phyloP scores from a whole-genome alignment of 1,140 invertebrate genomes.

The Formica exsecta region DNA sequence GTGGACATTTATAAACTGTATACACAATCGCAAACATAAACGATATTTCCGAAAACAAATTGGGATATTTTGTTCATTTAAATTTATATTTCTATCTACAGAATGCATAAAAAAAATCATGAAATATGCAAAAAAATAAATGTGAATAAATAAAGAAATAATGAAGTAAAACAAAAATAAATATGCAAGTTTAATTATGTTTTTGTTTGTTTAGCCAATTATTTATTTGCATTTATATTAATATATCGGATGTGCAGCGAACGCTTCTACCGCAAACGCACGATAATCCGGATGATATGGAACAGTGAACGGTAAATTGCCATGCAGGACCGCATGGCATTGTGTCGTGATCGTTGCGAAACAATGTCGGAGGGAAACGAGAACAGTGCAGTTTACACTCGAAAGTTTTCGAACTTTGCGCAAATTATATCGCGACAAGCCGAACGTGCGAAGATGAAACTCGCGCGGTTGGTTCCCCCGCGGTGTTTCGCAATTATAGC shows the following conservation, averaged over 20 bases:
- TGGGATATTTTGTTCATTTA: not conserved
- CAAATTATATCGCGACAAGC: slow-evolving; percentile 65
- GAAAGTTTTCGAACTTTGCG: slow-evolving; percentile 69
- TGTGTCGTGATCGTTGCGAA: slow-evolving; percentile 64
- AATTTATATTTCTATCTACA: not conserved
- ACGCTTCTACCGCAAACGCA: slow-evolving; percentile 21
- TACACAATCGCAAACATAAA: not conserved
- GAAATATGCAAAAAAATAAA: too few relatives aligned
- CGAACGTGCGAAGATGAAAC: slow-evolving; percentile 63
- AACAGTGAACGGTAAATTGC: slow-evolving; percentile 65
- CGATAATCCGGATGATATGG: slow-evolving; percentile 33
- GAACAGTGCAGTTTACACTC: slow-evolving; percentile 64
- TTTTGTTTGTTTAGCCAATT: slow-evolving; percentile 5
- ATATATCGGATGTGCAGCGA: not conserved
- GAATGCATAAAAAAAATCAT: too few relatives aligned
- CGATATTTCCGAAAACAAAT: not conserved
- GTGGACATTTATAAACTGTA: not conserved
- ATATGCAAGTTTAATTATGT: not conserved
- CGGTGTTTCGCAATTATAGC: slow-evolving; percentile 43
- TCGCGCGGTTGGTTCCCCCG: slow-evolving; percentile 20
- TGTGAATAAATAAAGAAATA: not conserved
- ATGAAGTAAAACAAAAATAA: not conserved
- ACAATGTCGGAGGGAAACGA: slow-evolving; percentile 46
- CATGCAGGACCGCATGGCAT: slow-evolving; percentile 53
- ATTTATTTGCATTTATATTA: slow-evolving; percentile 18